Conservation (phyloP, 2,797 vertebrate species). For the Nyctibius grandis region DNA sequence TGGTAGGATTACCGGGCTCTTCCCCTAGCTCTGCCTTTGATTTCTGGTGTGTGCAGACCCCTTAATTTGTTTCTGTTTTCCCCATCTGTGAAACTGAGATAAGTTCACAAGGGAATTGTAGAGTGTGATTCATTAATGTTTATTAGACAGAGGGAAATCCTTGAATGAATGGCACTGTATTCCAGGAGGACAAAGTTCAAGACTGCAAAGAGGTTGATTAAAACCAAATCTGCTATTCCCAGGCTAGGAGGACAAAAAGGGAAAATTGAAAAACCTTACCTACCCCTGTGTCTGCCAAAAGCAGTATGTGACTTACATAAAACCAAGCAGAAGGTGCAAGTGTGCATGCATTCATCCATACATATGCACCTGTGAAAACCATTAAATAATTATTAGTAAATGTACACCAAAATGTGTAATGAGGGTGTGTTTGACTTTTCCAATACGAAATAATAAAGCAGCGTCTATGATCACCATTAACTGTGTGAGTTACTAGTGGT, state of each 20-base stretch:
- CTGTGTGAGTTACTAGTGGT: neutral
- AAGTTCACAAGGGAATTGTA: constrained; percentile 26
- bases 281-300: neutral
- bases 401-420: neutral
- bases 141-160: constrained; percentile 52
- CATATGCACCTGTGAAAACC: neutral
- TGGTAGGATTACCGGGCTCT: neutral
- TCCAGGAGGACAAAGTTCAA: constrained; percentile 44
- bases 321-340: neutral
- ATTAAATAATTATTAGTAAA: neutral
- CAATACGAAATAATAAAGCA: neutral
- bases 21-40: constrained; percentile 31
- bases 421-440: neutral
- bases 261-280: neutral
- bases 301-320: neutral
- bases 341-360: neutral
- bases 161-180: constrained; percentile 11
- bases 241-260: neutral
- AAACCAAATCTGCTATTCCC: constrained; percentile 23
- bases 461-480: neutral
- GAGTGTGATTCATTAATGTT: constrained; percentile 36
- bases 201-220: constrained; percentile 31
- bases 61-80: constrained; percentile 36
- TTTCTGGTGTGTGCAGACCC: constrained; percentile 28
- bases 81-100: constrained; percentile 40